Percentiles rank a stretch among this genome's conserved stretches.
Evolutionary conservation across 2,113 vertebrate genomes (phyloP).

Genomic region (Sylvilagus bachmani): DNA sequence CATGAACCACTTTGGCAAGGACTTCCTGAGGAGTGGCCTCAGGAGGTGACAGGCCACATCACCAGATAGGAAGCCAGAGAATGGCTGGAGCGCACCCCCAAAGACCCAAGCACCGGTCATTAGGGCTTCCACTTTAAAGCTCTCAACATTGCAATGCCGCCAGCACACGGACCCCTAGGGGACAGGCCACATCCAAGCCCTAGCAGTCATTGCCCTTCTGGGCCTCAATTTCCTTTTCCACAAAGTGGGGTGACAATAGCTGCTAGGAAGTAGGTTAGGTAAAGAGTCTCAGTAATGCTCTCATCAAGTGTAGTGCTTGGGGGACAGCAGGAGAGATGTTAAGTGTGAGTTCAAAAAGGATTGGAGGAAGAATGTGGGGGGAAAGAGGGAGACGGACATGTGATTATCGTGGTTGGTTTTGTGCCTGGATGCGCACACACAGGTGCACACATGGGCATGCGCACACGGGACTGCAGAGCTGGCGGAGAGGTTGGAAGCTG

Average conservation of each 20-base stretch:
- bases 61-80: too few relatives aligned
- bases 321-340: neutral
- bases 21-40: too few relatives aligned
- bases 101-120: too few relatives aligned
- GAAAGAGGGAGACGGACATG: neutral
- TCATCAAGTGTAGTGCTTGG: neutral
- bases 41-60: too few relatives aligned
- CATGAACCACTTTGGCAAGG: too few relatives aligned
- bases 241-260: neutral
- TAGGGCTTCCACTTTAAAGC: too few relatives aligned
- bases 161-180: too few relatives aligned
- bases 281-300: neutral
- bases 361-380: neutral
- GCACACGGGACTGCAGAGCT: neutral
- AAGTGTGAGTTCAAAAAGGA: neutral
- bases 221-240: conserved; percentile 38
- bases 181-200: too few relatives aligned
- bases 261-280: neutral
- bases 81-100: too few relatives aligned
- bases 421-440: neutral
- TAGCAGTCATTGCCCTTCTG: neutral
- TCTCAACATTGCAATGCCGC: too few relatives aligned
- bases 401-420: neutral
- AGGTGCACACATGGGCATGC: neutral
- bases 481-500: neutral